Base-by-base conservation (phyloP, 1,140 invertebrate species). In the Calliopsis andreniformis region DNA sequence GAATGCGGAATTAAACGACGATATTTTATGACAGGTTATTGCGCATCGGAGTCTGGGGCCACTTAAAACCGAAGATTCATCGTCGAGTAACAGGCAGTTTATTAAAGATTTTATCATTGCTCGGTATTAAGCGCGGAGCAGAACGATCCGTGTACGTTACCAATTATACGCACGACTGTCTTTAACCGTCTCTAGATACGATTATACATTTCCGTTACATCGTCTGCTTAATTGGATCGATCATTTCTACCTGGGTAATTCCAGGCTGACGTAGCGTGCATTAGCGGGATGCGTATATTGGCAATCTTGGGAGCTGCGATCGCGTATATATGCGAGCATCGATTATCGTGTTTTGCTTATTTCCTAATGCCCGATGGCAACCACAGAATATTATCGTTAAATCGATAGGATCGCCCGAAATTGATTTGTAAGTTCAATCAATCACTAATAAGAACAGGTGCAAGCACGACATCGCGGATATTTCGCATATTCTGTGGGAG, bases 171-270 rank as follows among this genome's bases (percentile, higher is more conserved):
- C 51, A 53, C 39, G 51, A 67, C 28, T 30, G 30, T 73, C 71
- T 56, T 73, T 67, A 66, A 56, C 30, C 51, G 51, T 75, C 39
- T 55, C 30, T 16, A 47, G 51, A 67, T 67, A 47, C 62, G 51
- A 75, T 75, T 67, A 75, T 56, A 75, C 71, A 53, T 73, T 76
- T 69, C 66, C 64, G 55, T 72, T 77, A 63, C 58, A 55, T 58
- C 68, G 68, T 56, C 20, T 62, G 58, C 68, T 77, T 77, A 71
- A 72, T 77, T 62, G 75, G 58, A 77, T 58, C 68, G 75, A 77
- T 77, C 72, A 58, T 68, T 76, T 76, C 72, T 69, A 76, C 43
- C 64, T 45, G 43, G 32, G 72, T 69, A 72, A 77, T 77, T 77
- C 63, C 75, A 77, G 42, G 53, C 56, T 53, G 45, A 56, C 58